phyloP scores from a whole-genome alignment of 2,113 vertebrate genomes.

The Sapayoa aenigma region DNA sequence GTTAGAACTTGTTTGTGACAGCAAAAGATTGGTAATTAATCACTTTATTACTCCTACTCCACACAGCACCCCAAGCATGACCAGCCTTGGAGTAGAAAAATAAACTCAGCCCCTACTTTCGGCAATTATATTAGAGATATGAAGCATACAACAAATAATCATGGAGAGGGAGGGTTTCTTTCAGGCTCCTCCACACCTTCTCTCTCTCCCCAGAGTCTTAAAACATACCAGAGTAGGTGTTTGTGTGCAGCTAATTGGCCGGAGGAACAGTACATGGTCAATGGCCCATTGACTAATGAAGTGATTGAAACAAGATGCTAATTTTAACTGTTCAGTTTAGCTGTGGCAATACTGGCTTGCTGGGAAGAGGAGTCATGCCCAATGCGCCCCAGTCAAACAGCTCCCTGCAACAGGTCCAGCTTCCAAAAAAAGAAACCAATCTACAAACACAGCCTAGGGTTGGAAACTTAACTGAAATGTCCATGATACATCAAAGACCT shows the following conservation, averaged over 20 bases:
- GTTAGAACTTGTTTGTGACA: slow-evolving; percentile 40
- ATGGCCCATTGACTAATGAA: neutral
- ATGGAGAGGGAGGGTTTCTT: neutral
- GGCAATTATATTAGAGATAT: neutral
- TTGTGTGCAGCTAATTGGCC: slow-evolving; percentile 3
- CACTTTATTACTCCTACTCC: neutral
- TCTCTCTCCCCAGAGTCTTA: neutral
- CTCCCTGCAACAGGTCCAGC: neutral
- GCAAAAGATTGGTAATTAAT: neutral
- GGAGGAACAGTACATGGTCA: neutral
- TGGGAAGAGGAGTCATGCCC: neutral
- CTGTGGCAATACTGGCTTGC: neutral
- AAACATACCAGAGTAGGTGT: neutral
- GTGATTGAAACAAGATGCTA: neutral
- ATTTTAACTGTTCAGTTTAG: neutral
- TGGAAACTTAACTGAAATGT: neutral
- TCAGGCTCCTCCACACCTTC: neutral
- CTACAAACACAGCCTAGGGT: neutral
- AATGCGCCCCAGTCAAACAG: neutral
- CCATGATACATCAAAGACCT: fast-evolving
- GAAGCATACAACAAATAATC: neutral
- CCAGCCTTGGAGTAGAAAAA: neutral
- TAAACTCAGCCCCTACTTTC: neutral
- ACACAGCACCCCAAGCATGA: neutral
- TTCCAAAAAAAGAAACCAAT: neutral